phyloP scores from a whole-genome alignment of 2,888 invertebrate species.

The Drosophila kuntzei region DNA sequence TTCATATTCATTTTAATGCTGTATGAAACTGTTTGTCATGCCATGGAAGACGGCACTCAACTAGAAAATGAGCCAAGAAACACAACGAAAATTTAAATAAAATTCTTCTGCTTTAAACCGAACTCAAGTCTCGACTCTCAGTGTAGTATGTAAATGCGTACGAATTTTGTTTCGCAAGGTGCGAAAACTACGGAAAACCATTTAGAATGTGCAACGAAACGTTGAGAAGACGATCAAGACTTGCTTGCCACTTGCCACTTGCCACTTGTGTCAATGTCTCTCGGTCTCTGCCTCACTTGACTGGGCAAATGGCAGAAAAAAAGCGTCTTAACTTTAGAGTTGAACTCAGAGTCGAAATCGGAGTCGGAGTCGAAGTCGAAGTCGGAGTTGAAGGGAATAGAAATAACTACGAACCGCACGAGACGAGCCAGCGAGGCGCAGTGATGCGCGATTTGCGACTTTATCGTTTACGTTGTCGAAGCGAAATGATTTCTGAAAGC shows the following conservation, averaged over 20 bases:
- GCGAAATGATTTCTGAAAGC: slow-evolving; percentile 85
- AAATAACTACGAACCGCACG: slow-evolving; percentile 68
- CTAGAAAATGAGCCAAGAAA: slow-evolving; percentile 70
- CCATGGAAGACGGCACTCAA: slow-evolving; percentile 50
- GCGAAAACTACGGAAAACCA: slow-evolving; percentile 78
- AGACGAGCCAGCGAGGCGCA: slow-evolving; percentile 72
- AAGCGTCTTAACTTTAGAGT: slow-evolving; percentile 33
- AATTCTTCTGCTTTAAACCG: slow-evolving; percentile 48
- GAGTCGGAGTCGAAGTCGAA: slow-evolving; percentile 33
- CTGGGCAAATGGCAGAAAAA: slow-evolving; percentile 63
- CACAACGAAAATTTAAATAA: slow-evolving; percentile 34
- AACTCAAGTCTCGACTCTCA: slow-evolving; percentile 11
- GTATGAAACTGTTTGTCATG: slow-evolving; percentile 75
- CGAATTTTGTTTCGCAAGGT: slow-evolving; percentile 75
- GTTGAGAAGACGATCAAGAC: slow-evolving; percentile 68
- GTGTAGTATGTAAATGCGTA: slow-evolving; percentile 76
- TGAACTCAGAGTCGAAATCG: slow-evolving; percentile 14
- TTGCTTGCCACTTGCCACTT: slow-evolving; percentile 43
- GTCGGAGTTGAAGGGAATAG: slow-evolving; percentile 35
- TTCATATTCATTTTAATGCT: slow-evolving; percentile 48
- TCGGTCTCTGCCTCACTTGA: slow-evolving; percentile 60
- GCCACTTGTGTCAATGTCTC: slow-evolving; percentile 26
- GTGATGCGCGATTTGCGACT: slow-evolving; percentile 84
- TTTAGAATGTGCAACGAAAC: slow-evolving; percentile 84
- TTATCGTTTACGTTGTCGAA: slow-evolving; percentile 85